Evolutionary conservation across 2,888 invertebrate genomes (phyloP), one percentile per base, ranked within the genome.

Genomic region (Harpalus rufipes): DNA sequence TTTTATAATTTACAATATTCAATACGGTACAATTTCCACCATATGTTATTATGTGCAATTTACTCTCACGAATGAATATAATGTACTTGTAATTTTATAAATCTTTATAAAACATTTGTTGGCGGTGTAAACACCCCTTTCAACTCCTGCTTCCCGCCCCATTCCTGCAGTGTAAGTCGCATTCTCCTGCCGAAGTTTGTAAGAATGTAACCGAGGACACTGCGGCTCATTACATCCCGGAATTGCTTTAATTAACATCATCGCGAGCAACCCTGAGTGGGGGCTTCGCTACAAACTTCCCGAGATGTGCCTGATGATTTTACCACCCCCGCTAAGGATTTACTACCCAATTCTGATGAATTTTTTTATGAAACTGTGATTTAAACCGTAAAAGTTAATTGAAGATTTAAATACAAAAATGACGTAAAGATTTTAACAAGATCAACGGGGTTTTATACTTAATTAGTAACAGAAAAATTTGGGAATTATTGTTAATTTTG

Each of bases 171-270:
- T 41, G 39, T 6, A 14, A 8, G 25, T 32, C 65, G 32, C 32
- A 6, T 10, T 63, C 4, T 32, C 10, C 68, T 68, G 14, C n/a
- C 25, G 41, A 81, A 81, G 68, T 68, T 81, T 81, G 81, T 81
- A 81, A 81, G 81, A 81, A 81, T 81, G 81, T 81, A 68, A 44
- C 81, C 85, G 85, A 86, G 86, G 86, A 85, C 86, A 86, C 84
- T 86, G 86, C 84, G 86, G 84, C 85, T 85, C 87, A 86, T 87
- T 87, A 86, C 86, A 86, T 86, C 86, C 82, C 85, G 86, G 86
- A 86, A 87, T 87, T 86, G 86, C 86, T 86, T 86, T 87, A 87
- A 87, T 87, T 87, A 86, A 86, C 86, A 85, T 86, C 78, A 85
- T 78, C 81, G 86, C 80, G 59, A 8, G 14, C 16, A 14, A 16